phyloP scores from a whole-genome alignment of 2,113 vertebrate species.

The Pleuronectes platessa region DNA sequence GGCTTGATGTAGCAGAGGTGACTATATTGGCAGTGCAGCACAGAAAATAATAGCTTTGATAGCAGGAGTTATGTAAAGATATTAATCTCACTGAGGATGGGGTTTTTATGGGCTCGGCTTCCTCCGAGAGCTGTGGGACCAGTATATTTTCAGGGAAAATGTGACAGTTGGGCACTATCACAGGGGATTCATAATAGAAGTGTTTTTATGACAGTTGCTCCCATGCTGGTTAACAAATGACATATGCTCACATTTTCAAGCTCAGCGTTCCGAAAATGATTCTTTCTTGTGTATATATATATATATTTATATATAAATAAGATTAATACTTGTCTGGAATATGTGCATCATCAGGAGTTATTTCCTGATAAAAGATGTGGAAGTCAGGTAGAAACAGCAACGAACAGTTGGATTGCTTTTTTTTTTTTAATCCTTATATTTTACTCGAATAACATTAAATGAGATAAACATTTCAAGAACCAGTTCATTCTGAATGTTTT shows the following conservation, averaged over 20 bases:
- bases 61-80: conserved; percentile 29
- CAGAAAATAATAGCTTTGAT: conserved; percentile 52
- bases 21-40: conserved; percentile 13
- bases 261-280: conserved; percentile 1
- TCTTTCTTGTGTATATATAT: background rate
- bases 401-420: too few relatives aligned
- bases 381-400: too few relatives aligned
- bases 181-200: conserved; percentile 41
- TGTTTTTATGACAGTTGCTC: conserved; percentile 44
- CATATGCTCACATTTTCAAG: conserved; percentile 24
- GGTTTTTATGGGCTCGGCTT: conserved; percentile 27
- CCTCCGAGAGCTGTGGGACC: conserved; percentile 20
- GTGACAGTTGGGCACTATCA: conserved; percentile 44
- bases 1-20: conserved; percentile 1
- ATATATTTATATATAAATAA: too few relatives aligned
- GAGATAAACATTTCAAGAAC: too few relatives aligned
- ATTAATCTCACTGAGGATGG: conserved; percentile 24
- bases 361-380: too few relatives aligned
- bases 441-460: too few relatives aligned
- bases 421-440: too few relatives aligned
- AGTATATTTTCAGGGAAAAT: conserved; percentile 41
- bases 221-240: conserved; percentile 48
- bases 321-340: too few relatives aligned
- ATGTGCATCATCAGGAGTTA: too few relatives aligned
- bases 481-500: too few relatives aligned